These are phyloP conservation scores for Microctenopoma stevenorrisi DNA, from an alignment of 2,797 vertebrate species.

Conservation along the genomic window DNA sequence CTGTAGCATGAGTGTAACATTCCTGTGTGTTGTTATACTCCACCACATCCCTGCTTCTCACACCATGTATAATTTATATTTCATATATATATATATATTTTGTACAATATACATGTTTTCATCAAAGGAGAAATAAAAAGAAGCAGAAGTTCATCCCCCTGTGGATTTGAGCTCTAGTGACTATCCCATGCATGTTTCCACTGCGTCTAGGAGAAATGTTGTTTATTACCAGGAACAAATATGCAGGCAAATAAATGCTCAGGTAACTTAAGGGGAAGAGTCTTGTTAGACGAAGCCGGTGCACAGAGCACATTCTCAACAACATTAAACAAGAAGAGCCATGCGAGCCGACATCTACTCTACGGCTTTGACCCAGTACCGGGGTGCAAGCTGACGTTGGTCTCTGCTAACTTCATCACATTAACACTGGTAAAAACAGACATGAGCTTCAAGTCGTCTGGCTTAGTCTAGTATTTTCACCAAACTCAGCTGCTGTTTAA, in stretches of 20 bases:
- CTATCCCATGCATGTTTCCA: slow-evolving; percentile 80
- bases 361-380: slow-evolving; percentile 44
- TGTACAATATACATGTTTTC: slow-evolving; percentile 84
- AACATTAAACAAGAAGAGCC: slow-evolving; percentile 76
- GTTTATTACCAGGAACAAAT: slow-evolving; percentile 71
- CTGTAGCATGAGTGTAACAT: slow-evolving; percentile 81
- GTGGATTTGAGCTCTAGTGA: slow-evolving; percentile 65
- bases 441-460: slow-evolving; percentile 23
- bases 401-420: slow-evolving; percentile 52
- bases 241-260: slow-evolving; percentile 70
- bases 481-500: slow-evolving; percentile 37
- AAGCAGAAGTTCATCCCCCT: slow-evolving; percentile 61
- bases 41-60: slow-evolving; percentile 81
- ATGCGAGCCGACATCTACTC: slow-evolving; percentile 65
- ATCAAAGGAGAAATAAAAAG: slow-evolving; percentile 69
- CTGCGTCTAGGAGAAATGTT: slow-evolving; percentile 70
- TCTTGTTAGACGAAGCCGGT: slow-evolving; percentile 57
- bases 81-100: slow-evolving; percentile 78
- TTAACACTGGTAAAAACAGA: slow-evolving; percentile 41
- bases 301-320: slow-evolving; percentile 71
- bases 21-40: slow-evolving; percentile 77
- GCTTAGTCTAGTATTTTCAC: slow-evolving; percentile 32
- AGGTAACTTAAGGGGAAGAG: slow-evolving; percentile 57
- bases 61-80: slow-evolving; percentile 79
- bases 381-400: slow-evolving; percentile 42